Percentiles rank a stretch among this genome's conserved stretches.
These are phyloP conservation scores for Rhingia rostrata DNA, from an alignment of 2,888 invertebrate species.

Conservation along the genomic window DNA sequence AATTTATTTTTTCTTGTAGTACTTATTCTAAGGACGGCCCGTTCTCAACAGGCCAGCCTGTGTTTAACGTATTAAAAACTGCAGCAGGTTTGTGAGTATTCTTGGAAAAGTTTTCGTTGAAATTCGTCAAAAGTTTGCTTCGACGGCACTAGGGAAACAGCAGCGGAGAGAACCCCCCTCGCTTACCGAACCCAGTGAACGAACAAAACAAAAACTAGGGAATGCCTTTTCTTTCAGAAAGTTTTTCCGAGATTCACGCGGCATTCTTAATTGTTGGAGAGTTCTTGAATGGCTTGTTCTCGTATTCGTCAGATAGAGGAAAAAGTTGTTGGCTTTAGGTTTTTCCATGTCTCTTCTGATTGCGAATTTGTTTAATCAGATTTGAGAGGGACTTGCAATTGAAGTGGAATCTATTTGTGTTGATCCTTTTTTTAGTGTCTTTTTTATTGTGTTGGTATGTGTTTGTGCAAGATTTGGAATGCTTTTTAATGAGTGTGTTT, in stretches of 20 bases:
- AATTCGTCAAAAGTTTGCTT: constrained; percentile 62
- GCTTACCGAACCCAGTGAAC: background rate
- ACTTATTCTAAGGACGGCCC: background rate
- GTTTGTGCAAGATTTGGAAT: background rate
- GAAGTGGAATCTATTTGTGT: background rate
- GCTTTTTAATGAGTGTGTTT: background rate
- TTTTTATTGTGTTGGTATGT: background rate
- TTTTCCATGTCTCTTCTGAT: constrained; percentile 28
- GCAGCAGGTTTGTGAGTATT: constrained; percentile 35
- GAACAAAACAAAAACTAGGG: constrained; percentile 32
- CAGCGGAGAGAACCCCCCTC: constrained; percentile 6
- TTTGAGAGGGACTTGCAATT: constrained; percentile 25
- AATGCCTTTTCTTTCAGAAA: constrained; percentile 19
- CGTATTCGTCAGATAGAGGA: constrained; percentile 17
- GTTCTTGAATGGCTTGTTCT: constrained; percentile 50
- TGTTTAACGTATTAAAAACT: constrained; percentile 55
- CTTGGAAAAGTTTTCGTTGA: constrained; percentile 56
- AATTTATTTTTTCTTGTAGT: background rate
- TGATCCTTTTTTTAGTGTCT: background rate
- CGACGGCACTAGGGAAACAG: background rate
- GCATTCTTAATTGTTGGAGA: constrained; percentile 71
- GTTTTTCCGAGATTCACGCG: constrained; percentile 58
- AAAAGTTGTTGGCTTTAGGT: constrained; percentile 28
- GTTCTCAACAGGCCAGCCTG: constrained; percentile 14
- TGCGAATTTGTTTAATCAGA: constrained; percentile 57